Conservation (phyloP, 2,888 invertebrate genomes). For the Scaptomyza parva region DNA sequence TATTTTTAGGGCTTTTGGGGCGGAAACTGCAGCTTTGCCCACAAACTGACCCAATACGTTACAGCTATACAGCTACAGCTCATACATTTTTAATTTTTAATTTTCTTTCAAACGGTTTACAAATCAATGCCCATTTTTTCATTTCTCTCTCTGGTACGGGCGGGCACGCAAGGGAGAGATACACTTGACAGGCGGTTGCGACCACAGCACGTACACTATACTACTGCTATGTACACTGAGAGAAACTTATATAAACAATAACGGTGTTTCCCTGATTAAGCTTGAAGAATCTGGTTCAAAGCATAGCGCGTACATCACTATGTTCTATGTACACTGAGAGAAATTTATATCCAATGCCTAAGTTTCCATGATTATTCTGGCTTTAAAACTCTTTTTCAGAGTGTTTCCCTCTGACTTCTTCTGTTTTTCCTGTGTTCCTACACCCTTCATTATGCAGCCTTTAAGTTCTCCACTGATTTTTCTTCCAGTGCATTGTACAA, state of each 20-base stretch:
- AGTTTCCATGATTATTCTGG: too few species aligned
- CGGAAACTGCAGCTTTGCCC: conserved; percentile 77
- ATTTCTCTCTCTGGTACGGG: conserved; percentile 5
- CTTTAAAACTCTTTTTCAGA: too few species aligned
- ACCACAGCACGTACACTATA: conserved; percentile 74
- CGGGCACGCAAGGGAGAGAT: conserved; percentile 5
- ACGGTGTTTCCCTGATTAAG: too few species aligned
- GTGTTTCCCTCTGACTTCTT: too few species aligned
- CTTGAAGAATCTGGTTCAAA: too few species aligned
- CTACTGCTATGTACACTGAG: conserved; percentile 20
- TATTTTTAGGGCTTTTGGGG: conserved; percentile 30
- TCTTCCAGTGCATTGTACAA: conserved; percentile 14
- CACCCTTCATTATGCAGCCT: background rate
- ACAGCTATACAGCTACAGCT: conserved; percentile 38
- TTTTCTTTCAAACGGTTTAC: conserved; percentile 72
- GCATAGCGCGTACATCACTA: too few species aligned
- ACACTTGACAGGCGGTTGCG: conserved; percentile 45
- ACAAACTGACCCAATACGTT: conserved; percentile 52
- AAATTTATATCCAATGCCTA: too few species aligned
- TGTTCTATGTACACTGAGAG: too few species aligned
- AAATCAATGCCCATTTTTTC: conserved; percentile 61
- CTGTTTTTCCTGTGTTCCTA: background rate
- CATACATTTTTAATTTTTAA: conserved; percentile 74
- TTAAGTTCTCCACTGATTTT: too few species aligned
- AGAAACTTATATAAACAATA: too few species aligned